Evolutionary conservation across 1,140 invertebrate genomes (phyloP), one percentile per base, ranked within the genome.

Genomic region (Drosophila insularis): DNA sequence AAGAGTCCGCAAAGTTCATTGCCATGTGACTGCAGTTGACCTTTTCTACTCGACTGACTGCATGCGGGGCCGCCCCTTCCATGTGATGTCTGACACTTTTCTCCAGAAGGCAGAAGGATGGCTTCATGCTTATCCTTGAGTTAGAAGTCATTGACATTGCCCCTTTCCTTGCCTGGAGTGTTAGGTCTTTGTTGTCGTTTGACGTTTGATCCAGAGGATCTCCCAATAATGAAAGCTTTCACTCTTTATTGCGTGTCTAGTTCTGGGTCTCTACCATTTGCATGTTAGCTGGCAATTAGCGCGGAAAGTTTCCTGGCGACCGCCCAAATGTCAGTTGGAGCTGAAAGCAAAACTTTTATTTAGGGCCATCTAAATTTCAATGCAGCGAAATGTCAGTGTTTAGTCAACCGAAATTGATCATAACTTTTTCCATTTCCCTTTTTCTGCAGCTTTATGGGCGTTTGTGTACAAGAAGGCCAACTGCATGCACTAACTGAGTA

Each of bases 381-480:
- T 74, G 72, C 63, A 74, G 56, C 66, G 14, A 31, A 55, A 23
- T 17, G 43, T 46, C 43, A 54, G 5, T 43, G 14, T 43, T 17
- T 43, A 43, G 14, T 23, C 32, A 35, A 35, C 32, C 6, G 7
- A 7, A 50, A 50, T 50, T 21, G 8, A 50, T 21, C 10, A 50
- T 65, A 70, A 75, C 54, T 70, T 69, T 32, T 54, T 37, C 3
- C 11, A 13, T 35, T 54, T 63, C 13, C 35, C 40, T 46, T 27
- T 32, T 74, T 21, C 94, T 95, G 0, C 93, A 98, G 97, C 91
- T 98, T 98, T 92, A 97, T 97, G 95, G 98, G 98, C 54, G 98
- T 98, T n/a, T 98, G 98, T 93, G 98, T 99, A 23, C 97, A 98
- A 92, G 97, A 98, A 93, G 98, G 97, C 50, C 97, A 98, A 90